Evolutionary conservation across 2,113 vertebrate genomes (phyloP).

Genomic region (Cygnus buccinator): DNA sequence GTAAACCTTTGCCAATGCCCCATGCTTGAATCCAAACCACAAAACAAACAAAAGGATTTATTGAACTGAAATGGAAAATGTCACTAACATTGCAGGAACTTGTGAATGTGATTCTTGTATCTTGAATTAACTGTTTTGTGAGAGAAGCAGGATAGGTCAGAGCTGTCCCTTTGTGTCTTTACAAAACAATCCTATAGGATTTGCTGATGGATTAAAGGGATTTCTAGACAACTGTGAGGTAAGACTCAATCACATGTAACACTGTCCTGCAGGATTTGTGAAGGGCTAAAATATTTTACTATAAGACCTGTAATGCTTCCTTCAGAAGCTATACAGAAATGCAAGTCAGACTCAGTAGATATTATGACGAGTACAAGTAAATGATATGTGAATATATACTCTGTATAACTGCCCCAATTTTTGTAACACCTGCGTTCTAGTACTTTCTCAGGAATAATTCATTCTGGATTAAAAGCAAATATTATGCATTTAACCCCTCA

Average conservation of each 20-base stretch:
- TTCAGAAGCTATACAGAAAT: neutral
- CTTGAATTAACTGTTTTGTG: neutral
- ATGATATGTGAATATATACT: neutral
- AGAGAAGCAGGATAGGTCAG: neutral
- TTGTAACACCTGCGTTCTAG: neutral
- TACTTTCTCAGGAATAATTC: neutral
- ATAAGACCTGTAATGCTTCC: neutral
- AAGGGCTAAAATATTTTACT: conserved; percentile 26
- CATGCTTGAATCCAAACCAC: neutral
- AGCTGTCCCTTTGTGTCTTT: neutral
- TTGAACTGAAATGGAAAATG: neutral
- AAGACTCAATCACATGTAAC: conserved; percentile 43
- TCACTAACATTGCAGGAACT: neutral
- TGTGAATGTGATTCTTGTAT: neutral
- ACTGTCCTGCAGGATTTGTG: conserved; percentile 36
- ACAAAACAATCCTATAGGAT: conserved; percentile 34
- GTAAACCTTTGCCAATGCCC: neutral
- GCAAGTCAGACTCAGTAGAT: neutral
- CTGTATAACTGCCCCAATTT: neutral
- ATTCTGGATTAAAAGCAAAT: neutral
- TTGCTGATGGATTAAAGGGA: conserved; percentile 54
- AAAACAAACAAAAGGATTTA: neutral
- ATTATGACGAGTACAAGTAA: neutral
- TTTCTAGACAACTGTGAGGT: conserved; percentile 39
- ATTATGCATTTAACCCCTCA: neutral